Conservation (phyloP, 2,888 invertebrate genomes). For the Drosophila conformis region DNA sequence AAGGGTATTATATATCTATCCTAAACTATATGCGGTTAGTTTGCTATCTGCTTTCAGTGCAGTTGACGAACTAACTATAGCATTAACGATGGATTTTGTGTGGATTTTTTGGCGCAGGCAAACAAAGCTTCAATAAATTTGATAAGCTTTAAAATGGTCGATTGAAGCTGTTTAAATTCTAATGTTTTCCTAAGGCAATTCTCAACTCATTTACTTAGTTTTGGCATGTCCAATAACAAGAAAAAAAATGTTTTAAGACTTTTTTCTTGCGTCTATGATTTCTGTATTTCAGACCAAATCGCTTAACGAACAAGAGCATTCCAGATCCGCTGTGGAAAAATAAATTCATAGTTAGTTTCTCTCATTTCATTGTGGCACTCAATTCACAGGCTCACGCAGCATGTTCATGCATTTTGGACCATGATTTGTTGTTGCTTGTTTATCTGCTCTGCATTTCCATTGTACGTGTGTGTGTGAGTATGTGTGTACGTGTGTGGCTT, state of each 20-base stretch:
- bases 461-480: neutral
- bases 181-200: neutral
- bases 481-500: slow-evolving; percentile 23
- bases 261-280: neutral
- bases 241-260: neutral
- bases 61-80: neutral
- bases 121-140: neutral
- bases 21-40: neutral
- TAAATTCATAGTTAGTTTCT: slow-evolving; percentile 12
- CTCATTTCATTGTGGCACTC: slow-evolving; percentile 64
- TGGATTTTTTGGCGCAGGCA: neutral
- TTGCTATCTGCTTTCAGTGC: neutral
- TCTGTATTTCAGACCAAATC: neutral
- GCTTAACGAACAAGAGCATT: slow-evolving; percentile 33
- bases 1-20: slow-evolving; percentile 14
- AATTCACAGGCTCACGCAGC: slow-evolving; percentile 46
- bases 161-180: neutral
- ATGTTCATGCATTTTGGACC: slow-evolving; percentile 55
- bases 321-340: slow-evolving; percentile 31
- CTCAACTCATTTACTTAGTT: neutral
- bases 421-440: slow-evolving; percentile 70
- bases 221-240: neutral
- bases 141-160: neutral
- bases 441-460: slow-evolving; percentile 30
- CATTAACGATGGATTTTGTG: neutral